Percentiles rank a stretch among this genome's conserved stretches.
phyloP scores from a whole-genome alignment of 1,140 invertebrate species.

The Drosophila pectinifera region DNA sequence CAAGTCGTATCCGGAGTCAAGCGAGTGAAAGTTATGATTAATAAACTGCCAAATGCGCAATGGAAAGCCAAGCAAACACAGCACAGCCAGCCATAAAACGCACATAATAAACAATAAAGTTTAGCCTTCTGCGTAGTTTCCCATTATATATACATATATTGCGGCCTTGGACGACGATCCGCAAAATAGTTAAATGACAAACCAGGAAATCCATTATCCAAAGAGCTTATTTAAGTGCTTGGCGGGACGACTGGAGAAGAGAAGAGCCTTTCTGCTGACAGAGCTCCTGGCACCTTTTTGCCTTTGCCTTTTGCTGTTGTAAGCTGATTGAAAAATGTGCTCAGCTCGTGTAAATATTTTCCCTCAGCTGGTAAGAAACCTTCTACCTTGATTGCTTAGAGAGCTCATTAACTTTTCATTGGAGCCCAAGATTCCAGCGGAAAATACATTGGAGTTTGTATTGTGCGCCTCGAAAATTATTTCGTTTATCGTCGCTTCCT shows the following conservation, averaged over 20 bases:
- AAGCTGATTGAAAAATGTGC: constrained; percentile 37
- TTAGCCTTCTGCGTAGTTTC: constrained; percentile 26
- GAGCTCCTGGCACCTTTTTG: neutral
- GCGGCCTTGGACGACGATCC: constrained; percentile 3
- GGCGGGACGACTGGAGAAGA: constrained; percentile 2
- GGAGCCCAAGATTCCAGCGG: constrained; percentile 1
- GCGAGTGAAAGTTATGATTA: constrained; percentile 38
- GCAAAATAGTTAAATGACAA: constrained; percentile 38
- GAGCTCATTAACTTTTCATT: constrained; percentile 59
- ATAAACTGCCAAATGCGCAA: constrained; percentile 38
- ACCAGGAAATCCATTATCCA: constrained; percentile 60
- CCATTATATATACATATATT: neutral
- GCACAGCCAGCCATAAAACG: constrained; percentile 18
- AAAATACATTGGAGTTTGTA: constrained; percentile 26
- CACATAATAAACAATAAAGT: constrained; percentile 40
- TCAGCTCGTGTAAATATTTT: constrained; percentile 42
- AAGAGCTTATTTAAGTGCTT: constrained; percentile 25
- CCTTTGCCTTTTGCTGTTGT: neutral
- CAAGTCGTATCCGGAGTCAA: constrained; percentile 1
- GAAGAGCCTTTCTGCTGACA: constrained; percentile 12
- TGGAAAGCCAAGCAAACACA: constrained; percentile 13
- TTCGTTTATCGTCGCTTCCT: constrained; percentile 33
- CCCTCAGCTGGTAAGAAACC: neutral
- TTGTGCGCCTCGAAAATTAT: constrained; percentile 20
- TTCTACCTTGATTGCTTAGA: constrained; percentile 29